Evolutionary conservation across 2,113 vertebrate species (phyloP).

Genomic region (Sturnus vulgaris): DNA sequence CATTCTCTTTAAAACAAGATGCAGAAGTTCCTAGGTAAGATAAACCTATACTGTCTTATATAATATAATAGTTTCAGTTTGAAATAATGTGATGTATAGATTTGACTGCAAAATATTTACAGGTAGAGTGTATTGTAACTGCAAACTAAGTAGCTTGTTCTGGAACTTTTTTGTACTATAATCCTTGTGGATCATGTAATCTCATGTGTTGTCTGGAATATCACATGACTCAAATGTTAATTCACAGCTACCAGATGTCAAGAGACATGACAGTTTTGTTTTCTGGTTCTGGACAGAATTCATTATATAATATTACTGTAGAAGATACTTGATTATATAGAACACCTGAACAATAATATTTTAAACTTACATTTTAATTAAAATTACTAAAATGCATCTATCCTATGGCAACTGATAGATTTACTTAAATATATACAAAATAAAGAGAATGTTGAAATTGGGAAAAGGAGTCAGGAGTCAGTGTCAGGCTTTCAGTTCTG

Average conservation of each 20-base stretch:
- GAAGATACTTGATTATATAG: not conserved
- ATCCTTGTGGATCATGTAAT: not conserved
- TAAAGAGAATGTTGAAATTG: not conserved
- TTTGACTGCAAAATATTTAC: not conserved
- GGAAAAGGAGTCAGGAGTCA: not conserved
- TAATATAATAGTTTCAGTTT: not conserved
- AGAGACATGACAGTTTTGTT: not conserved
- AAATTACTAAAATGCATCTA: not conserved
- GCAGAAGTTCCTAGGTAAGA: slow-evolving; percentile 60
- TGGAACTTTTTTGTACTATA: not conserved
- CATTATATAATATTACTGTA: not conserved
- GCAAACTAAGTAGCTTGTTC: not conserved
- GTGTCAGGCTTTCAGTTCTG: not conserved
- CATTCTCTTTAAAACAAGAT: slow-evolving; percentile 24
- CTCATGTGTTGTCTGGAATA: not conserved
- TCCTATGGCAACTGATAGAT: not conserved
- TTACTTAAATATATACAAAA: not conserved
- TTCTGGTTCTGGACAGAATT: not conserved
- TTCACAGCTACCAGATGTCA: not conserved
- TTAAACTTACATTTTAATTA: not conserved
- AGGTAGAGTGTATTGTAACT: not conserved
- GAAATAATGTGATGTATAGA: not conserved
- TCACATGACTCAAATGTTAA: not conserved
- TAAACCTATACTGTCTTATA: not conserved
- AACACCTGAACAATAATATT: not conserved